Evolutionary conservation across 2,797 vertebrate species (phyloP).

Genomic region (Enteromius fasciolatus): DNA sequence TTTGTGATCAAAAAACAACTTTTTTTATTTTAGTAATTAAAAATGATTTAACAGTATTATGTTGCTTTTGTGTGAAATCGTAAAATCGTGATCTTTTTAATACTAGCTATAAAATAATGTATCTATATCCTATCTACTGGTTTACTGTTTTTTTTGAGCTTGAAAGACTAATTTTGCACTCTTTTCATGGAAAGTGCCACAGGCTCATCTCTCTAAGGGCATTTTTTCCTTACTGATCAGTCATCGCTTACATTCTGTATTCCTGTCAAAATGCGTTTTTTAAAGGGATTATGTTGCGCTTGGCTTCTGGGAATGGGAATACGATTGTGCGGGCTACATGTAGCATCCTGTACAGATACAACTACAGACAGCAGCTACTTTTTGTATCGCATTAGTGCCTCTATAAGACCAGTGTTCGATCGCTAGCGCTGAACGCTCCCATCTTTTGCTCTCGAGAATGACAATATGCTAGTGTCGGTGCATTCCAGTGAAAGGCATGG

Average conservation of each 20-base stretch:
- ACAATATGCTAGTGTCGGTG: constrained; percentile 19
- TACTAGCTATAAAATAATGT: not conserved
- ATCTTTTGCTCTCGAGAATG: constrained; percentile 11
- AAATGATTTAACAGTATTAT: not conserved
- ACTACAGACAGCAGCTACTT: constrained; percentile 47
- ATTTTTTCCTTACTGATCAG: not conserved
- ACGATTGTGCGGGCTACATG: constrained; percentile 31
- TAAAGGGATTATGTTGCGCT: constrained; percentile 32
- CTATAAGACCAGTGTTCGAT: constrained; percentile 46
- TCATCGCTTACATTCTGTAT: constrained; percentile 28
- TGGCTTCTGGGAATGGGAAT: constrained; percentile 25
- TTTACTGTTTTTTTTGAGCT: not conserved
- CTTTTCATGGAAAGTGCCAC: constrained; percentile 5
- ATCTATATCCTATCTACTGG: not conserved
- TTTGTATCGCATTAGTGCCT: constrained; percentile 55
- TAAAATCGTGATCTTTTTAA: not conserved
- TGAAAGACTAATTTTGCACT: not conserved
- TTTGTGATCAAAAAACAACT: not conserved
- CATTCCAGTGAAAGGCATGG: constrained; percentile 48
- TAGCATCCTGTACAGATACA: constrained; percentile 47
- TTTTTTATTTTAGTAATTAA: not conserved
- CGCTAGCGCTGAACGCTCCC: constrained; percentile 41
- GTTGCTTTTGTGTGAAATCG: not conserved
- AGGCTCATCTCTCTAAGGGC: not conserved
- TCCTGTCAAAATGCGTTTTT: not conserved